These are phyloP conservation scores for Oegoconia quadripuncta DNA, from an alignment of 2,888 invertebrate species.

Conservation along the genomic window DNA sequence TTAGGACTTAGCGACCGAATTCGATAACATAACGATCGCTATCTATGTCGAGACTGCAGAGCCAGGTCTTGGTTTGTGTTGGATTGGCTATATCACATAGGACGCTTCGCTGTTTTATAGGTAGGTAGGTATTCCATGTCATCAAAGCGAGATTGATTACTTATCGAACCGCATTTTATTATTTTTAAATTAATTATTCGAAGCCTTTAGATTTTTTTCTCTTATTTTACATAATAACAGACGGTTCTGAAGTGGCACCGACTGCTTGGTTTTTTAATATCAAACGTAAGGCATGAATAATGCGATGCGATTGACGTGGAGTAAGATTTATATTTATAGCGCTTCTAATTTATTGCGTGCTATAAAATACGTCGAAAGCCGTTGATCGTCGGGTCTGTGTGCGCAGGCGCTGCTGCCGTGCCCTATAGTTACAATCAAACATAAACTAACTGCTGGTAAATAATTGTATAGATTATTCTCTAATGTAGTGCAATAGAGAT, in stretches of 20 bases:
- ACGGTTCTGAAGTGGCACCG: constrained; percentile 34
- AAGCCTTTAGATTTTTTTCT: constrained; percentile 10
- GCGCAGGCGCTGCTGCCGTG: constrained; percentile 10
- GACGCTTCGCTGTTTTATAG: too few species aligned
- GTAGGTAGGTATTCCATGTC: too few species aligned
- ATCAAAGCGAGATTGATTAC: too few species aligned
- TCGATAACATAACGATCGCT: too few species aligned
- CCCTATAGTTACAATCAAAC: background rate
- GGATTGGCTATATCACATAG: too few species aligned
- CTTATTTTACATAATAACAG: background rate
- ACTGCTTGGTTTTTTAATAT: constrained; percentile 53
- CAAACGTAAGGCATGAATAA: constrained; percentile 57
- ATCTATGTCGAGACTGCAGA: too few species aligned
- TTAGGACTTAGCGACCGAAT: too few species aligned
- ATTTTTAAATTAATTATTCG: background rate
- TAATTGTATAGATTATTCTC: background rate
- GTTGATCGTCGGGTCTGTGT: constrained; percentile 33
- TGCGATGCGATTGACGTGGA: constrained; percentile 66
- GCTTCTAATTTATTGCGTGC: constrained; percentile 62
- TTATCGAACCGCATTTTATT: background rate
- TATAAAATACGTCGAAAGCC: constrained; percentile 66
- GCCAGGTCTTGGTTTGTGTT: too few species aligned
- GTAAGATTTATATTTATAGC: constrained; percentile 72
- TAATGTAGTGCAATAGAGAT: too few species aligned
- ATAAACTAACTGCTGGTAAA: background rate